Conservation (phyloP, 2,888 invertebrate species). For the Folsomia candida region DNA sequence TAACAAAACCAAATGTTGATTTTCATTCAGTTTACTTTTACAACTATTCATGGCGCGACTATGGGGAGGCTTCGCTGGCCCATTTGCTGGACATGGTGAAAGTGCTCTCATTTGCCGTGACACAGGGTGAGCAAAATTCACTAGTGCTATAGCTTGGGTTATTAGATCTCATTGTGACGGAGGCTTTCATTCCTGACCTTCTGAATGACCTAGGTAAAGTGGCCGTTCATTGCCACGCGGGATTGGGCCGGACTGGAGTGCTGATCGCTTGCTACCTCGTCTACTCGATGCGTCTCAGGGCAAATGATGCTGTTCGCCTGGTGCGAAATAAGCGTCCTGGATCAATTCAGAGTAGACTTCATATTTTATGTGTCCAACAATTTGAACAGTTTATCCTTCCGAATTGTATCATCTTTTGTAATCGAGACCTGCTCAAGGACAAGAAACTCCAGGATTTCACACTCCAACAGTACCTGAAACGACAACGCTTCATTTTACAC, state of each 20-base stretch:
- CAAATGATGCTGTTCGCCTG: constrained; percentile 76
- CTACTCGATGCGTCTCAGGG: constrained; percentile 70
- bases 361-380: constrained; percentile 76
- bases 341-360: constrained; percentile 78
- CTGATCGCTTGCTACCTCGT: constrained; percentile 82
- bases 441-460: constrained; percentile 62
- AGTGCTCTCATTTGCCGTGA: constrained; percentile 77
- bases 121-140: too few relatives aligned
- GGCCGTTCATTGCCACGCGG: constrained; percentile 86
- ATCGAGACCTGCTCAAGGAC: constrained; percentile 57
- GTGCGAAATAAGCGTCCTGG: constrained; percentile 73
- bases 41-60: constrained; percentile 85
- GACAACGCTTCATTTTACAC: constrained; percentile 71
- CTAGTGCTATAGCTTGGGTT: too few relatives aligned
- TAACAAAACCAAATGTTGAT: background rate
- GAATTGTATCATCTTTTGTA: constrained; percentile 70
- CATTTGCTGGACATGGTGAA: constrained; percentile 87
- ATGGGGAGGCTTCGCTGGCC: constrained; percentile 72
- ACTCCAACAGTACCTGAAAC: constrained; percentile 66
- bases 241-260: constrained; percentile 80
- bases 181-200: too few relatives aligned
- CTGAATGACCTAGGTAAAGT: too few relatives aligned
- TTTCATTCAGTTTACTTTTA: constrained; percentile 75
- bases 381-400: constrained; percentile 78
- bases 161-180: too few relatives aligned